A percentile compares a stretch with the other conserved stretches of the same genome.
Conservation (phyloP, 2,797 vertebrate species). For the Kryptolebias ocellatus region DNA sequence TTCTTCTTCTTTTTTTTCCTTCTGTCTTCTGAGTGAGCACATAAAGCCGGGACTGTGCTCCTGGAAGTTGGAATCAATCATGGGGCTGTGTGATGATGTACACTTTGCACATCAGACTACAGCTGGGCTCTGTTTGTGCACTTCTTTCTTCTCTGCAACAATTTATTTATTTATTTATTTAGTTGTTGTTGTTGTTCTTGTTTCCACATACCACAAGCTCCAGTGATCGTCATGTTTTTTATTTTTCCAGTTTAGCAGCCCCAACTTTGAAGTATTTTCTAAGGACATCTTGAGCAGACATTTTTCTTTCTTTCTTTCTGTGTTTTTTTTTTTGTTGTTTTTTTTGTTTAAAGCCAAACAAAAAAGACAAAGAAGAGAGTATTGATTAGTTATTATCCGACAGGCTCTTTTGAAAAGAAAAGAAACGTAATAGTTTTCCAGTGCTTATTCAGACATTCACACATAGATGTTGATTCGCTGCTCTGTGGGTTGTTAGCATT, state of each 20-base stretch:
- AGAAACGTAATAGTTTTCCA: conserved; percentile 4
- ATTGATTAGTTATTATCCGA: conserved; percentile 32
- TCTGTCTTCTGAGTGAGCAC: conserved; percentile 68
- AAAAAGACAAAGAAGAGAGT: neutral
- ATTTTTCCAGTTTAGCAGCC: neutral
- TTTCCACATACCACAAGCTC: conserved; percentile 3
- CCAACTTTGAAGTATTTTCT: conserved; percentile 10
- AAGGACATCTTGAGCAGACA: conserved; percentile 8
- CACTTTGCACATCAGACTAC: too few species aligned
- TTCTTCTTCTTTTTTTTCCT: conserved; percentile 33
- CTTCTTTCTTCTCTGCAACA: too few species aligned
- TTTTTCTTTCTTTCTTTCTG: conserved; percentile 2
- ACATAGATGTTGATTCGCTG: conserved; percentile 43
- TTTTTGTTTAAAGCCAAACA: neutral
- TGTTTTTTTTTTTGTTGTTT: neutral
- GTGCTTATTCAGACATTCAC: conserved; percentile 42
- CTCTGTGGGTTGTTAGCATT: conserved; percentile 52
- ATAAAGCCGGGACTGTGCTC: conserved; percentile 53
- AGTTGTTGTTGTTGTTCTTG: too few species aligned
- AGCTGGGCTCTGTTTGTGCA: too few species aligned
- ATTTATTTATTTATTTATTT: too few species aligned
- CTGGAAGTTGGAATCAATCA: conserved; percentile 47
- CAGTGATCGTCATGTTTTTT: conserved; percentile 15
- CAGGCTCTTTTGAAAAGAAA: conserved; percentile 8
- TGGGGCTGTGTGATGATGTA: neutral